Evolutionary conservation across 1,140 invertebrate species (phyloP), one percentile per base, ranked within the genome.

Genomic region (Idris sp.): DNA sequence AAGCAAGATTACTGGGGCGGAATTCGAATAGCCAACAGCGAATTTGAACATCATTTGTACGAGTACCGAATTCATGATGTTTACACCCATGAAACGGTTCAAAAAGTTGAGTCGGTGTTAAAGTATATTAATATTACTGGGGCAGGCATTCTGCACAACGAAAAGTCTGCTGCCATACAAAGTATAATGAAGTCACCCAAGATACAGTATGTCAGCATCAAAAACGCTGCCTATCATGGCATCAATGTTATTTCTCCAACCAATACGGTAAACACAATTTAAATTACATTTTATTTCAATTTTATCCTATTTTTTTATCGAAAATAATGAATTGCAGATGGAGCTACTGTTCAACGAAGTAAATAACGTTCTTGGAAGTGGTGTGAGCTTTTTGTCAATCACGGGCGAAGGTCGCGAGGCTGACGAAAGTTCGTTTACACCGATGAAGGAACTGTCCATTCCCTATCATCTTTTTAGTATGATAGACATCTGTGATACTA

Each of bases 401-500:
- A 97, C 94, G 18, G 97, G 97, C 4, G 97, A 99, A 89, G 96
- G 97, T 0, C 92, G 95, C 46, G 94, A 96, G 81, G 93, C 93
- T 0, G 92, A 93, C 10, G 92, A 94, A 80, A 96, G 95, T 22
- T 96, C 96, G 61, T 96, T 96, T 79, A 91, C 90, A 14, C 96
- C 97, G 0, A 86, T 97, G 9, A 93, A 93, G 77, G 89, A 93
- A 44, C 89, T 98, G 0, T 94, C 94, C 79, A 89, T 99, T 18
- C 97, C 98, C 0, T 98, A 99, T 81, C 91, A 96, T 79, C 86
- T 97, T n/a, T 98, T 98, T 86, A 97, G 98, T 19, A 84, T 99
- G 74, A 91, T 99, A 10, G 96, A 99, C 72, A 97, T 99, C 53
- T 99, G 98, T 84, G 95, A 98, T 83, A 94, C 96, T 0, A 92